Evolutionary conservation across 2,888 invertebrate genomes (phyloP), one percentile per base, ranked within the genome.

Genomic region (Chalcosyrphus nemorum): DNA sequence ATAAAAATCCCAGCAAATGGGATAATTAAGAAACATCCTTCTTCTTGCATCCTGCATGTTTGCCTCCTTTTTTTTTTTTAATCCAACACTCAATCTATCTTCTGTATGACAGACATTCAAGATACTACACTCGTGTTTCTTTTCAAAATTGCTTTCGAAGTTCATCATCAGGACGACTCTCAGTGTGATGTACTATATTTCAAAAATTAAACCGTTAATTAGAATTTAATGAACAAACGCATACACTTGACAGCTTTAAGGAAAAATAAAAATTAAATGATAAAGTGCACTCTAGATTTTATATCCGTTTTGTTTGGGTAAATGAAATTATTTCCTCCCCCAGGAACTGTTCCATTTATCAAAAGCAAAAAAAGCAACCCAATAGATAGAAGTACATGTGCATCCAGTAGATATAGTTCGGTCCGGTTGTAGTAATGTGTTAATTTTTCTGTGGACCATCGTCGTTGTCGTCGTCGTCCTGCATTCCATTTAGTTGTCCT

Each of bases 401-500:
- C 15, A 35, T 50, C 17, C 27, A n/a, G 19, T 17, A 43, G 21
- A 50, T 52, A 21, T 38, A 35, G 38, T 17, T 27, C 9, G 9
- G n/a, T 45, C 38, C 9, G 21, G 5, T 13, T 11, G 6, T 24
- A 52, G 29, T 50, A 27, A 59, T 68, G 65, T 72, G 54, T 45
- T 76, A 75, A 75, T 75, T 81, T 80, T 52, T 47, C 71, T 32
- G 57, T 11, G 50, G n/a, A 41, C 43, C 9, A n/a, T n/a, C n/a
- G n/a, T n/a, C n/a, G n/a, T n/a, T n/a, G n/a, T n/a, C n/a, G n/a
- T n/a, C n/a, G n/a, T n/a, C n/a, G 29, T 17, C 47, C 17, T 70
- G 21, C 45, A 54, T 47, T 61, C 57, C 57, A 68, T 72, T 72
- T 43, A 63, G 54, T 47, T 38, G 56, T 61, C 77, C 38, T 45